Percentiles rank a stretch among this genome's conserved stretches.
phyloP scores from a whole-genome alignment of 2,797 vertebrate species.

The Champsocephalus esox region DNA sequence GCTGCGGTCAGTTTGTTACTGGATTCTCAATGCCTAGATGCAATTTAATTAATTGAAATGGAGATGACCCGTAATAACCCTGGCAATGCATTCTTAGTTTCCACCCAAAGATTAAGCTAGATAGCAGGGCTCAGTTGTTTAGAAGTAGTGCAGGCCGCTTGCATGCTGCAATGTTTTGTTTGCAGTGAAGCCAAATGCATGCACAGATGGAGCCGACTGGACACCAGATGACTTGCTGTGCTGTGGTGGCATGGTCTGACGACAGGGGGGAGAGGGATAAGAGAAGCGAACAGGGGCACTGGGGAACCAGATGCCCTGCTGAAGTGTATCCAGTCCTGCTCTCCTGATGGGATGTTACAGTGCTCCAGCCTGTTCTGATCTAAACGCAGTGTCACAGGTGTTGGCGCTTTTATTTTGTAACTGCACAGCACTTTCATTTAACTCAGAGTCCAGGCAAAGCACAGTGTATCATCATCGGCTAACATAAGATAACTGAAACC shows the following conservation, averaged over 20 bases:
- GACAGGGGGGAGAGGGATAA: slow-evolving; percentile 20
- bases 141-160: slow-evolving; percentile 44
- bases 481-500: slow-evolving; percentile 50
- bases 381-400: slow-evolving; percentile 25
- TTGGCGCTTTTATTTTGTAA: slow-evolving; percentile 16
- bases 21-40: slow-evolving; percentile 44
- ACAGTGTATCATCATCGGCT: slow-evolving; percentile 24
- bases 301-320: slow-evolving; percentile 68
- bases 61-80: slow-evolving; percentile 67
- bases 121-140: slow-evolving; percentile 52
- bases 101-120: slow-evolving; percentile 57
- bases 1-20: slow-evolving; percentile 64
- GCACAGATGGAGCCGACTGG: slow-evolving; percentile 70
- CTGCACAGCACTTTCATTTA: too few relatives aligned
- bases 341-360: slow-evolving; percentile 45
- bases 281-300: slow-evolving; percentile 33
- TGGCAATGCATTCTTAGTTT: slow-evolving; percentile 63
- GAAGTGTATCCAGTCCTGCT: slow-evolving; percentile 45
- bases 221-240: slow-evolving; percentile 75
- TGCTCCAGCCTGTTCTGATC: slow-evolving; percentile 25
- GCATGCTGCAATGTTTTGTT: slow-evolving; percentile 66
- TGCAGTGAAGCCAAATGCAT: slow-evolving; percentile 65
- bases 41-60: slow-evolving; percentile 69
- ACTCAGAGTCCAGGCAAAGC: slow-evolving; percentile 16
- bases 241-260: slow-evolving; percentile 58